Evolutionary conservation across 2,113 vertebrate genomes (phyloP).

Genomic region (Nyctibius bracteatus): DNA sequence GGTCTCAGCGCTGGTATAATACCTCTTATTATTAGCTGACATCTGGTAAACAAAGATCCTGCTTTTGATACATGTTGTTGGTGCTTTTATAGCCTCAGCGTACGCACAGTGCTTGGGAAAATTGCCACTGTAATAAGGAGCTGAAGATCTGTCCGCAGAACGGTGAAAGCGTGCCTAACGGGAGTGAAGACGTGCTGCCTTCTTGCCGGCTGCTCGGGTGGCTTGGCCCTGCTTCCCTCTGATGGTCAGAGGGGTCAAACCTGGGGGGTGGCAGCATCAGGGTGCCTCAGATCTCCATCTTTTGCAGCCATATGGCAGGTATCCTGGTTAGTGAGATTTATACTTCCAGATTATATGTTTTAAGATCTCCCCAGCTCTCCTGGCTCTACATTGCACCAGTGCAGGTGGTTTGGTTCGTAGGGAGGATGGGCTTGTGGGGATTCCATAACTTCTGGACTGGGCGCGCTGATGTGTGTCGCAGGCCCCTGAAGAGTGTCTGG

Average conservation of each 20-base stretch:
- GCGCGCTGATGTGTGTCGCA: background rate
- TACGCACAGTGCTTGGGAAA: background rate
- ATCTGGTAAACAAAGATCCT: slow-evolving; percentile 43
- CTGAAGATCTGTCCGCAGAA: background rate
- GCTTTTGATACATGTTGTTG: background rate
- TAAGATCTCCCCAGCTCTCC: background rate
- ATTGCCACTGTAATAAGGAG: background rate
- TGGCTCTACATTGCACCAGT: accelerated
- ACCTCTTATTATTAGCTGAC: slow-evolving; percentile 45
- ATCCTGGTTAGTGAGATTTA: background rate
- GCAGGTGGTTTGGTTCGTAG: accelerated
- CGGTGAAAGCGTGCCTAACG: accelerated
- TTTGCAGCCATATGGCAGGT: accelerated
- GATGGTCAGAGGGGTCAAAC: background rate
- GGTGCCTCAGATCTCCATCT: background rate
- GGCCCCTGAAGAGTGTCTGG: background rate
- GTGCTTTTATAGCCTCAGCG: background rate
- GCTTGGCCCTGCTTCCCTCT: background rate
- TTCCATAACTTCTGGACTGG: background rate
- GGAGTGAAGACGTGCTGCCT: accelerated
- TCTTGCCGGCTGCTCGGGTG: accelerated
- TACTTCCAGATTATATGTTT: accelerated
- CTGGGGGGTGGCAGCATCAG: accelerated
- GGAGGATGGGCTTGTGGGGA: accelerated
- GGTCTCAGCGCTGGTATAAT: slow-evolving; percentile 37